Base-by-base conservation (phyloP, 1,140 invertebrate genomes). In the Eciton burchellii region DNA sequence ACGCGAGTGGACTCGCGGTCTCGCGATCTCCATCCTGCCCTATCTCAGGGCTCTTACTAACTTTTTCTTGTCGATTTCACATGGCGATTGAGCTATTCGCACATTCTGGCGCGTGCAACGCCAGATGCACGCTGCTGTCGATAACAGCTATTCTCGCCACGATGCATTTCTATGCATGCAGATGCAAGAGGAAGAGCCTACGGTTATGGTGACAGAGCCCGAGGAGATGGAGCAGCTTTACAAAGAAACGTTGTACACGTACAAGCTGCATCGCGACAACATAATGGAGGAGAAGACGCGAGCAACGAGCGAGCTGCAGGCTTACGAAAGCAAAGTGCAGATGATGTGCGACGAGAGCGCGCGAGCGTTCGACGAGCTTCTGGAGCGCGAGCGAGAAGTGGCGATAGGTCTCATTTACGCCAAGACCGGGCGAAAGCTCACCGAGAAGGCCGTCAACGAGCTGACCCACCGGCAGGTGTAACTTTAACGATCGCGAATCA, bases 391-490 rank as follows among this genome's bases (percentile, higher is more conserved):
- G 56, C 86, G 29, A 14, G 82, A 86, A 9, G 52, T 86, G 24
- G 81, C 83, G 43, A 57, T 84, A 8, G 86, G 72, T 35, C 71
- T 90, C 24, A 47, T 89, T 54, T 90, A 71, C 72, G 82, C 71
- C 24, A 89, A 87, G 57, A 84, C 86, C 3, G 90, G 86, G 3
- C 62, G 60, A 26, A 83, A 74, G 14, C 21, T 91, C 29, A 81
- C 87, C 9, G 83, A 85, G n/a, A 89, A 85, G 29, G 43, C 74
- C 54, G 77, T 89, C 49, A 82, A 90, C 14, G 66, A 65, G 21
- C 26, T 83, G 63, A 87, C 82, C 21, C 82, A 56, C 65, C 89
- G 89, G 35, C 88, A 90, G 89, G 86, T 89, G 59, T 68, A 21
- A 62, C 60, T 71, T n/a, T 79, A 79, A 79, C 68, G 63, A 79